Evolutionary conservation across 2,113 vertebrate species (phyloP).

Genomic region (Capreolus pygargus): DNA sequence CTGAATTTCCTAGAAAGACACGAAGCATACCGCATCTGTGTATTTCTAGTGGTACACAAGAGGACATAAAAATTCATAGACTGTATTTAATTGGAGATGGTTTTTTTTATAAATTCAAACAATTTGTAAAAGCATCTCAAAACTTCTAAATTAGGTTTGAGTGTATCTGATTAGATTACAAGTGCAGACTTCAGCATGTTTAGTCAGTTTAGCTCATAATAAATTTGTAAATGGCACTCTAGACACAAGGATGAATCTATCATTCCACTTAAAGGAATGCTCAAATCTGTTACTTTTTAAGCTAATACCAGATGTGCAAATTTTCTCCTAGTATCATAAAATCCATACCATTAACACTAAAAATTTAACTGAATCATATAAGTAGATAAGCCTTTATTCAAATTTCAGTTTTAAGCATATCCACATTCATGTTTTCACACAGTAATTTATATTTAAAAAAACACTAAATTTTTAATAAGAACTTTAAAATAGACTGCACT

Average conservation of each 20-base stretch:
- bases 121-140: constrained; percentile 37
- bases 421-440: constrained; percentile 48
- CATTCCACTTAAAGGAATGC: not conserved
- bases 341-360: constrained; percentile 58
- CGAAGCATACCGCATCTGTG: constrained; percentile 63
- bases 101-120: not conserved
- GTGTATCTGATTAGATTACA: not conserved
- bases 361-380: constrained; percentile 48
- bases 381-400: constrained; percentile 62
- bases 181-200: not conserved
- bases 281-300: constrained; percentile 10
- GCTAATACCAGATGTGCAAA: not conserved
- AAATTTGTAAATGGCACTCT: not conserved
- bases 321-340: constrained; percentile 51
- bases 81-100: constrained; percentile 19
- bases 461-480: constrained; percentile 52
- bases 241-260: constrained; percentile 1
- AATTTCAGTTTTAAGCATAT: constrained; percentile 59
- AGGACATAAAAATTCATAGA: constrained; percentile 46
- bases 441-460: constrained; percentile 43
- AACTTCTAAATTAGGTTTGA: not conserved
- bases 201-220: not conserved
- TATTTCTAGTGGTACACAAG: constrained; percentile 54
- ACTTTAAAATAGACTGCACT: constrained; percentile 22
- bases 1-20: constrained; percentile 87